phyloP scores from a whole-genome alignment of 2,113 vertebrate species.

The Clarias batrachus region DNA sequence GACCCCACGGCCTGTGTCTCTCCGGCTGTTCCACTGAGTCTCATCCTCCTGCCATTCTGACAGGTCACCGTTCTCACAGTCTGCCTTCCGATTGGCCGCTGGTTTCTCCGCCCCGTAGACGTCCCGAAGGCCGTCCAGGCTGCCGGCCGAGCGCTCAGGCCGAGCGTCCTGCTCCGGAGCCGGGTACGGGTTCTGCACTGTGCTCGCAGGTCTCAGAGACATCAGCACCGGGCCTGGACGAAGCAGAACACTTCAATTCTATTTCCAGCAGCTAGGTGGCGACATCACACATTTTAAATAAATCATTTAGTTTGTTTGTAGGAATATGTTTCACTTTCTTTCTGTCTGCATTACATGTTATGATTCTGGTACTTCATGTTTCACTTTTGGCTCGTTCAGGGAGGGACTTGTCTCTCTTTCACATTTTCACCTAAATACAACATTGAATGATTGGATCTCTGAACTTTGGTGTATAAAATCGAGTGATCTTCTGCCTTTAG shows the following conservation, averaged over 20 bases:
- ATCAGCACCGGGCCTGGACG: conserved; percentile 78
- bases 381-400: not conserved
- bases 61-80: conserved; percentile 62
- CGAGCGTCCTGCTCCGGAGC: conserved; percentile 45
- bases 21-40: conserved; percentile 61
- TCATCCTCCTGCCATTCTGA: conserved; percentile 70
- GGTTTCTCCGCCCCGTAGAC: conserved; percentile 46
- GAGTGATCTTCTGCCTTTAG: too few species aligned
- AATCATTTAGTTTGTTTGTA: not conserved
- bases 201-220: conserved; percentile 79
- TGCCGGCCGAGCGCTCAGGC: conserved; percentile 28
- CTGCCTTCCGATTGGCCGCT: conserved; percentile 62
- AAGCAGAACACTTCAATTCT: not conserved
- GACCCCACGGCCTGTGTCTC: conserved; percentile 29
- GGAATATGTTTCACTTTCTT: not conserved
- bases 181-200: conserved; percentile 60
- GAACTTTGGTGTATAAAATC: not conserved
- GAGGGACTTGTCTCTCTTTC: not conserved
- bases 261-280: not conserved
- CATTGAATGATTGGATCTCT: not conserved
- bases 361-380: not conserved
- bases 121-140: conserved; percentile 11
- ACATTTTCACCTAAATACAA: not conserved
- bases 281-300: not conserved
- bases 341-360: not conserved